These are phyloP conservation scores for Brachyistius frenatus DNA, from an alignment of 2,113 vertebrate species.

Conservation along the genomic window DNA sequence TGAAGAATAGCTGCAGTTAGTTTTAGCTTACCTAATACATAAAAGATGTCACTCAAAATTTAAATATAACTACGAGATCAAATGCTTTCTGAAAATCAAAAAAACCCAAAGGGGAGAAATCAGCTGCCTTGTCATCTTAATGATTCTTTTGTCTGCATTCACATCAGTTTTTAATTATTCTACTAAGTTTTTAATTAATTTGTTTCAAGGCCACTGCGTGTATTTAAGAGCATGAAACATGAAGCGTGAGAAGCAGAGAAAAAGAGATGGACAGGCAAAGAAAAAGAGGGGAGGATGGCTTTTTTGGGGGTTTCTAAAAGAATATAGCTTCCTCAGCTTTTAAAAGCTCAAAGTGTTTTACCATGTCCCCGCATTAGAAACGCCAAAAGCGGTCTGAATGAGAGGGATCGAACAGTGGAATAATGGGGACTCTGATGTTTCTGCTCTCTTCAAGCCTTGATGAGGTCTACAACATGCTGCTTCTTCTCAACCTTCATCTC, in stretches of 20 bases:
- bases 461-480: slow-evolving; percentile 36
- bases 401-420: slow-evolving; percentile 41
- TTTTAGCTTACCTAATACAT: slow-evolving; percentile 6
- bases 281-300: slow-evolving; percentile 4
- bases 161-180: slow-evolving; percentile 67
- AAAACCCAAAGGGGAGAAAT: slow-evolving; percentile 35
- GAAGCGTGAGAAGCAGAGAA: slow-evolving; percentile 17
- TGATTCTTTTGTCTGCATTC: slow-evolving; percentile 59
- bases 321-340: slow-evolving; percentile 28
- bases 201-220: slow-evolving; percentile 38
- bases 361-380: slow-evolving; percentile 25
- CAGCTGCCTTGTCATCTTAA: slow-evolving; percentile 49
- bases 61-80: slow-evolving; percentile 38
- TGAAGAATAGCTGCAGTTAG: slow-evolving; percentile 1
- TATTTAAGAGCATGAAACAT: slow-evolving; percentile 37
- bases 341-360: slow-evolving; percentile 41
- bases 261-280: not conserved
- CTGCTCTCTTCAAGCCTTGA: slow-evolving; percentile 29
- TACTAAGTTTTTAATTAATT: slow-evolving; percentile 72
- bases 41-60: slow-evolving; percentile 52
- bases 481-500: slow-evolving; percentile 52
- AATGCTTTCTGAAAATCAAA: slow-evolving; percentile 34
- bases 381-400: slow-evolving; percentile 38
- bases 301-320: slow-evolving; percentile 39
- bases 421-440: slow-evolving; percentile 46